Evolutionary conservation across 2,888 invertebrate species (phyloP), one percentile per base, ranked within the genome.

Genomic region (Mesorhabditis belari): DNA sequence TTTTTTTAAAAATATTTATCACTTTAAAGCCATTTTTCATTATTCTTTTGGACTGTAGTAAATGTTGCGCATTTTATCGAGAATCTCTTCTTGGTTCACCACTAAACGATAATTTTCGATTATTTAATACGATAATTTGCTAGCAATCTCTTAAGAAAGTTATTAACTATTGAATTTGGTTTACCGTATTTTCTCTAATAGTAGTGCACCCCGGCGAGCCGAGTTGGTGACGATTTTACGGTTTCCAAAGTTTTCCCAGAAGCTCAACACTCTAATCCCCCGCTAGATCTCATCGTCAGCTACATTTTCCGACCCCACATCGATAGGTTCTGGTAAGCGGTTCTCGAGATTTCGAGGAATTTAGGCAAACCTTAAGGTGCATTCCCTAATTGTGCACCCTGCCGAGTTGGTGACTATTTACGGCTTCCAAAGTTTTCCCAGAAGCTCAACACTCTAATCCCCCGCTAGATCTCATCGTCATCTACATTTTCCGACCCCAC

Each of bases 391-490:
- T n/a, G n/a, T n/a, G n/a, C n/a, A n/a, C n/a, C n/a, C n/a, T n/a
- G n/a, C n/a, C n/a, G n/a, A n/a, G n/a, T n/a, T n/a, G n/a, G n/a
- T n/a, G n/a, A n/a, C n/a, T n/a, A n/a, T n/a, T n/a, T n/a, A n/a
- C n/a, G n/a, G n/a, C n/a, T n/a, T n/a, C n/a, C n/a, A n/a, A 49
- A 85, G 82, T 71, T 82, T 85, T 71, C 83, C 83, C 84, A 83
- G 85, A 68, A 85, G 83, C 62, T 83, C 81, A 44, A 80, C 78
- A 56, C 81, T 78, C 83, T 83, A 69, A 24, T 64, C 35, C 9
- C 4, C 3, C 25, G 6, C 17, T 24, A 5, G 5, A 49, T 25
- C 24, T n/a, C 12, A 23, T 55, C 29, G 2, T 4, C 4, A 55
- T n/a, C n/a, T n/a, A n/a, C n/a, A 12, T 35, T 35, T n/a, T n/a